A percentile compares a stretch with the other conserved stretches of the same genome.
Conservation (phyloP, 2,888 invertebrate genomes). For the Nephrotoma guestfalica region DNA sequence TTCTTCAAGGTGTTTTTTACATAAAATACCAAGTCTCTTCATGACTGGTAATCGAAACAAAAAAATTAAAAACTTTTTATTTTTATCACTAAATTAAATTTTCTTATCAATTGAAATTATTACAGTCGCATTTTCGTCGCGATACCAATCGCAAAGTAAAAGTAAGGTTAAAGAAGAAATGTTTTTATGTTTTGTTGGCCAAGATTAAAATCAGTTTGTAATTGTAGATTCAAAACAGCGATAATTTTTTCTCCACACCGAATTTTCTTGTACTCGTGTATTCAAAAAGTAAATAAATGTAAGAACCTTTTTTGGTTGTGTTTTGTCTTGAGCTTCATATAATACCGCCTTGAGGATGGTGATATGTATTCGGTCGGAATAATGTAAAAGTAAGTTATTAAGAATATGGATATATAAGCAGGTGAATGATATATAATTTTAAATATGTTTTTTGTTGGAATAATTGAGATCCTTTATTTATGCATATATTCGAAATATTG, state of each 20-base stretch:
- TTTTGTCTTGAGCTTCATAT: not conserved
- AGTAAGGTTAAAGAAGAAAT: not conserved
- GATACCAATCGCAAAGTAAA: not conserved
- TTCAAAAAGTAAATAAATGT: not conserved
- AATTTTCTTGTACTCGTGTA: not conserved
- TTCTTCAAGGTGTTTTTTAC: not conserved
- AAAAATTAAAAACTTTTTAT: not conserved
- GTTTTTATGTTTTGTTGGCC: not conserved
- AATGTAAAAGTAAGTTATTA: not conserved
- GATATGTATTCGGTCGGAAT: not conserved
- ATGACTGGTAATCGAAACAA: not conserved
- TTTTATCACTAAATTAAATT: not conserved
- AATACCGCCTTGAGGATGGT: not conserved
- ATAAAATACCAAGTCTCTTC: not conserved
- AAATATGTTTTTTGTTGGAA: not conserved
- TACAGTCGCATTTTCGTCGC: not conserved
- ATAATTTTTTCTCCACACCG: not conserved
- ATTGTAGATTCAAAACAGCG: not conserved
- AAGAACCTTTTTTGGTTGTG: not conserved
- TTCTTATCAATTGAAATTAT: not conserved
- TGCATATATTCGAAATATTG: not conserved
- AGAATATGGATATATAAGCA: not conserved
- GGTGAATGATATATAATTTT: not conserved
- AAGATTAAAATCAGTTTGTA: not conserved
- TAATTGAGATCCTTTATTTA: not conserved